These are phyloP conservation scores for Himalopsyche phryganea DNA, from an alignment of 1,140 invertebrate species.

Conservation along the genomic window DNA sequence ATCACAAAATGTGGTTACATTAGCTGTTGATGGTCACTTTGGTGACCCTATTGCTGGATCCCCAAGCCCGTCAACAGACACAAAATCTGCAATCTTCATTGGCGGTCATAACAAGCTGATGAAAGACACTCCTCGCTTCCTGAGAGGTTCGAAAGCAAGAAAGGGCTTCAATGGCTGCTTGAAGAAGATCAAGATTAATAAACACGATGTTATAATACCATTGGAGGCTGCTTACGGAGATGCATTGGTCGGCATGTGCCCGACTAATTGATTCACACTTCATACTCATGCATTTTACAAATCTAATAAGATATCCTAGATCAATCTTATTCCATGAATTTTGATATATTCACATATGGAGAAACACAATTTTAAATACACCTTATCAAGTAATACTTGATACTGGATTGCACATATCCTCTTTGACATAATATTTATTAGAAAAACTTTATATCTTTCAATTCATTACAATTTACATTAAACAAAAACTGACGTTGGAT, in stretches of 20 bases:
- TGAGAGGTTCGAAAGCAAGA: slow-evolving; percentile 56
- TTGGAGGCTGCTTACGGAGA: slow-evolving; percentile 60
- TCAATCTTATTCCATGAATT: too few relatives aligned
- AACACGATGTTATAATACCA: slow-evolving; percentile 57
- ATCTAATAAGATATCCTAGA: too few relatives aligned
- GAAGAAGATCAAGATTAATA: slow-evolving; percentile 65
- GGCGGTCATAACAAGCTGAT: slow-evolving; percentile 72
- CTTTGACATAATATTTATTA: too few relatives aligned
- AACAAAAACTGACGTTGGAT: too few relatives aligned
- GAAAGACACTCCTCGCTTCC: slow-evolving; percentile 37
- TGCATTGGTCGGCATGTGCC: slow-evolving; percentile 69
- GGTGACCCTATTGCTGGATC: slow-evolving; percentile 64
- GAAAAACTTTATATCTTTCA: too few relatives aligned
- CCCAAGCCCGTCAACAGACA: slow-evolving; percentile 66
- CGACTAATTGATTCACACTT: slow-evolving; percentile 45
- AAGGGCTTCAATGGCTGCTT: slow-evolving; percentile 83
- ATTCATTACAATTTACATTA: too few relatives aligned
- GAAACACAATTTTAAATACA: too few relatives aligned
- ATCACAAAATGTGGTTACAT: slow-evolving; percentile 75
- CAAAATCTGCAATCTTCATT: slow-evolving; percentile 81
- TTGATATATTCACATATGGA: too few relatives aligned
- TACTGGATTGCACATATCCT: too few relatives aligned
- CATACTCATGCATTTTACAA: too few relatives aligned
- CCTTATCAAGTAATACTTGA: too few relatives aligned
- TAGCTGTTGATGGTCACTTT: slow-evolving; percentile 76